Conservation (phyloP, 2,113 vertebrate genomes). For the Ammodytes dubius region DNA sequence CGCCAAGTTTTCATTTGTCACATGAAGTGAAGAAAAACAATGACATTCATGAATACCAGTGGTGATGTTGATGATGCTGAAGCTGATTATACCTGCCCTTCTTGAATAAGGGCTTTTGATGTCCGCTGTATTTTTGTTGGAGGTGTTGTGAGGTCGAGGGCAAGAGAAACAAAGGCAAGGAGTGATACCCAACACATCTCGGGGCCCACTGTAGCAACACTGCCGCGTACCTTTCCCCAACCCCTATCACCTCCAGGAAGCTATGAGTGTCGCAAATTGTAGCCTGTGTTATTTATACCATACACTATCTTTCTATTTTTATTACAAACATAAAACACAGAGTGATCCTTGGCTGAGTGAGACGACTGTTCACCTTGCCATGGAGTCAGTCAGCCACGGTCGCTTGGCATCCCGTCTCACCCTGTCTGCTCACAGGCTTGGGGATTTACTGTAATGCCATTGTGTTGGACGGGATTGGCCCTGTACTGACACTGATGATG, state of each 20-base stretch:
- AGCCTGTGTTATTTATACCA: slow-evolving; percentile 36
- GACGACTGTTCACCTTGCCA: slow-evolving; percentile 34
- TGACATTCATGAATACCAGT: slow-evolving; percentile 74
- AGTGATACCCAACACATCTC: slow-evolving; percentile 75
- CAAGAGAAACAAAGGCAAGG: slow-evolving; percentile 70
- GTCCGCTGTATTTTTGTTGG: slow-evolving; percentile 83
- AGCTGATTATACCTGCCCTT: slow-evolving; percentile 81
- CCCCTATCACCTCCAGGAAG: slow-evolving; percentile 18
- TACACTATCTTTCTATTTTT: slow-evolving; percentile 30
- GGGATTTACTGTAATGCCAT: slow-evolving; percentile 82
- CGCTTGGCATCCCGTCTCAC: slow-evolving; percentile 63
- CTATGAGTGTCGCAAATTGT: slow-evolving; percentile 33
- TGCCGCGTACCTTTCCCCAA: slow-evolving; percentile 50
- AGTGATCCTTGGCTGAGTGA: slow-evolving; percentile 28
- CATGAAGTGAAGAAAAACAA: slow-evolving; percentile 78
- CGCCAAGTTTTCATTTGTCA: slow-evolving; percentile 82
- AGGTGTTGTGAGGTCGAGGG: slow-evolving; percentile 65
- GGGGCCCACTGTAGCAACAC: slow-evolving; percentile 70
- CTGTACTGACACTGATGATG: slow-evolving; percentile 72
- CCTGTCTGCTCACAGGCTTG: slow-evolving; percentile 69
- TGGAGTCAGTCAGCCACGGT: slow-evolving; percentile 51
- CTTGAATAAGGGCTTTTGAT: slow-evolving; percentile 87
- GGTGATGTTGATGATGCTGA: slow-evolving; percentile 79
- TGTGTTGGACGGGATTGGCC: slow-evolving; percentile 80
- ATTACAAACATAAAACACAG: slow-evolving; percentile 10